These are phyloP conservation scores for Endotricha flammealis DNA, from an alignment of 2,888 invertebrate genomes.

Conservation along the genomic window DNA sequence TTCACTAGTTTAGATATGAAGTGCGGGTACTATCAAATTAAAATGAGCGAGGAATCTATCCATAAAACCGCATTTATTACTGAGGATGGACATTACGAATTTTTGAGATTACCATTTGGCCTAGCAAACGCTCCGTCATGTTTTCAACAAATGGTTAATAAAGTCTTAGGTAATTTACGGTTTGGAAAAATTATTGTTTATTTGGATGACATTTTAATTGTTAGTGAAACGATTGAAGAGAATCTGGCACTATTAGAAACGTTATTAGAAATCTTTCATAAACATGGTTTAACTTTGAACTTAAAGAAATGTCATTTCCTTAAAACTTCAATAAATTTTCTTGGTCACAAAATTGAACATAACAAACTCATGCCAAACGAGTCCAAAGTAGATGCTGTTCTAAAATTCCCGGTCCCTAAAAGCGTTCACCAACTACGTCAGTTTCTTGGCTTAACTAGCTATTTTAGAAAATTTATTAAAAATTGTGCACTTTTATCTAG, in stretches of 20 bases:
- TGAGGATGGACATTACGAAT: constrained; percentile 45
- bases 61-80: constrained; percentile 40
- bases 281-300: constrained; percentile 24
- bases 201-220: constrained; percentile 12
- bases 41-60: constrained; percentile 30
- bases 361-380: constrained; percentile 17
- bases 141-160: constrained; percentile 13
- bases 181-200: constrained; percentile 12
- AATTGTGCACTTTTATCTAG: constrained; percentile 25
- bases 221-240: constrained; percentile 13
- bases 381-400: constrained; percentile 18
- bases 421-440: constrained; percentile 22
- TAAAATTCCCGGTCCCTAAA: constrained; percentile 19
- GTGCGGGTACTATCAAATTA: constrained; percentile 36
- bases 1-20: constrained; percentile 36
- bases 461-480: constrained; percentile 32
- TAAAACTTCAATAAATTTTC: constrained; percentile 19
- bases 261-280: constrained; percentile 14
- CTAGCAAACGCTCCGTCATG: constrained; percentile 15
- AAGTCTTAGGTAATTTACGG: constrained; percentile 12
- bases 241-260: constrained; percentile 11
- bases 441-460: constrained; percentile 25
- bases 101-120: constrained; percentile 23
- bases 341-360: constrained; percentile 20
- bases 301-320: constrained; percentile 27